Percentiles rank a stretch among this genome's conserved stretches.
These are phyloP conservation scores for Platycercus adscitus DNA, from an alignment of 2,113 vertebrate genomes.

Conservation along the genomic window DNA sequence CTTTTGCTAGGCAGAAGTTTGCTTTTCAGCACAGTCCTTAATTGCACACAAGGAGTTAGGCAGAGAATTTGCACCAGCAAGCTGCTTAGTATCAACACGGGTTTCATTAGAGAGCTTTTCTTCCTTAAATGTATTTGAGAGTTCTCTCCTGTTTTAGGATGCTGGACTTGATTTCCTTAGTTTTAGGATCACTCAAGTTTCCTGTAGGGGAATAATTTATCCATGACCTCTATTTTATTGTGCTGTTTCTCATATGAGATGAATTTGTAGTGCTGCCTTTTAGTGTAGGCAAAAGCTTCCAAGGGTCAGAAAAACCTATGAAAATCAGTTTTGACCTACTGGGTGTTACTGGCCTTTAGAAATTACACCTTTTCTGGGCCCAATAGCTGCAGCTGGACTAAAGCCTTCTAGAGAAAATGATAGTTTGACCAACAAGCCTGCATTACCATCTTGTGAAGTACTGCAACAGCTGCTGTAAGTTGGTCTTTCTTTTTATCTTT, in stretches of 20 bases:
- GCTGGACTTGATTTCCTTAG: not conserved
- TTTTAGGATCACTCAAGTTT: not conserved
- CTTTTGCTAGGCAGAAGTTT: constrained; percentile 48
- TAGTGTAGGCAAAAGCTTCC: not conserved
- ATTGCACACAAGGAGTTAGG: constrained; percentile 28
- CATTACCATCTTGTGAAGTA: not conserved
- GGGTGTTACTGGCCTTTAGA: not conserved
- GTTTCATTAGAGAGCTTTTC: constrained; percentile 10
- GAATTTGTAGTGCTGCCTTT: not conserved
- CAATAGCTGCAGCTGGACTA: not conserved
- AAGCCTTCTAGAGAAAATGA: not conserved
- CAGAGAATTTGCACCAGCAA: constrained; percentile 32
- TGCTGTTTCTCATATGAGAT: not conserved
- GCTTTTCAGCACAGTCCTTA: constrained; percentile 49
- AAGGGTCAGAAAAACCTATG: not conserved
- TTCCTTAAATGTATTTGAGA: not conserved
- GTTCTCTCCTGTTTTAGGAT: not conserved
- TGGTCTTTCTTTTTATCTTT: not conserved
- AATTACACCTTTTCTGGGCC: not conserved
- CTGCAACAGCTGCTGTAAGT: not conserved
- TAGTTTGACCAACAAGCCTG: not conserved
- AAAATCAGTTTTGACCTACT: not conserved
- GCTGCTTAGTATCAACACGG: constrained; percentile 27
- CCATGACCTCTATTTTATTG: not conserved
- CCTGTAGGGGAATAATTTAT: not conserved